A percentile compares a stretch with the other conserved stretches of the same genome.
Evolutionary conservation across 2,797 vertebrate species (phyloP).

Genomic region (Poecilia wingei): DNA sequence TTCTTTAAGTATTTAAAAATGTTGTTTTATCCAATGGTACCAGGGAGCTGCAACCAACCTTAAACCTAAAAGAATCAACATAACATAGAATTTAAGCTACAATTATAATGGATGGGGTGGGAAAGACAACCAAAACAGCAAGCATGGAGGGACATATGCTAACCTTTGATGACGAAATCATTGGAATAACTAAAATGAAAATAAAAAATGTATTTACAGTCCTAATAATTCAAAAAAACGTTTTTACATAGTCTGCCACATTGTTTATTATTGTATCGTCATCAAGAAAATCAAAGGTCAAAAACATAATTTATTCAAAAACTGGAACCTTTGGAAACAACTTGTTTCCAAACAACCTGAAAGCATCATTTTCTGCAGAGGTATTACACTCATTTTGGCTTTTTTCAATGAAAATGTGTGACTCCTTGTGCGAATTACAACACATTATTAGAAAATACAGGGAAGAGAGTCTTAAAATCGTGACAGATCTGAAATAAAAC

Average conservation of each 20-base stretch:
- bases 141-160: background rate
- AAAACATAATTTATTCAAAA: background rate
- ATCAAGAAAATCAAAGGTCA: background rate
- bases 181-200: background rate
- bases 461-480: background rate
- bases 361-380: background rate
- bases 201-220: background rate
- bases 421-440: background rate
- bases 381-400: background rate
- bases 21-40: background rate
- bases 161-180: background rate
- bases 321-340: background rate
- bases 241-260: background rate
- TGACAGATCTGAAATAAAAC: background rate
- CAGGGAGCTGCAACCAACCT: background rate
- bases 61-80: too few species aligned
- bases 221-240: background rate
- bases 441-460: background rate
- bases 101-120: background rate
- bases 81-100: background rate
- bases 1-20: background rate
- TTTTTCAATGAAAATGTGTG: background rate
- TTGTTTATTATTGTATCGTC: background rate
- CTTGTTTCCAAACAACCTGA: background rate
- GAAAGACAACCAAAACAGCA: background rate